phyloP scores from a whole-genome alignment of 2,888 invertebrate genomes.

The Tetranychus piercei region DNA sequence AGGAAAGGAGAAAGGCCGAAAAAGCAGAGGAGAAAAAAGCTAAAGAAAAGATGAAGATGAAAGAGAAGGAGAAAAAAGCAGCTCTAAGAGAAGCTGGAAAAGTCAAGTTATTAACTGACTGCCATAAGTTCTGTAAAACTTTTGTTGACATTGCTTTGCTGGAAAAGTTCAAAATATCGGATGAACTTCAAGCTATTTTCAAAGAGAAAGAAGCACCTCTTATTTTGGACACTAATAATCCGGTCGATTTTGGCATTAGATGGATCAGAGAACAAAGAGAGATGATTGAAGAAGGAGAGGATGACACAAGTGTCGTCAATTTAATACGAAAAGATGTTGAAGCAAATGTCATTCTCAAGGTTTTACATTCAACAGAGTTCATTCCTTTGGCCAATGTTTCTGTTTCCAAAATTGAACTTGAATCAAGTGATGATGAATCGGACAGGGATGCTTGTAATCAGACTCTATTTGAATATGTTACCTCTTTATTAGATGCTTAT shows the following conservation, averaged over 20 bases:
- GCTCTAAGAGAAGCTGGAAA: slow-evolving; percentile 3
- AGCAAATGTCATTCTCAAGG: neutral
- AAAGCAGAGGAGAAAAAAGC: neutral
- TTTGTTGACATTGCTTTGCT: neutral
- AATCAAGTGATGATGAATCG: neutral
- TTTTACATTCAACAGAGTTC: neutral
- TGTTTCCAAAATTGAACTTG: neutral
- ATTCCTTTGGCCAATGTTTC: neutral
- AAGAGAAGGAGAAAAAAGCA: neutral
- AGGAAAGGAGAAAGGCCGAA: neutral
- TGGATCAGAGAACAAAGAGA: neutral
- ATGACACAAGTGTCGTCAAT: neutral
- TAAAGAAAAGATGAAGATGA: neutral
- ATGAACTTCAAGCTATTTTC: neutral
- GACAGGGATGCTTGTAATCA: neutral
- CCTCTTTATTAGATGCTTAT: neutral
- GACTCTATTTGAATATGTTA: neutral
- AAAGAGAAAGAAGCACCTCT: neutral
- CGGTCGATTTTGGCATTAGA: neutral
- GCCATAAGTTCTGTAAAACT: slow-evolving; percentile 1
- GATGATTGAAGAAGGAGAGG: neutral
- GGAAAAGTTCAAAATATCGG: neutral
- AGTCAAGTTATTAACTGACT: neutral
- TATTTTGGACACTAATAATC: neutral
- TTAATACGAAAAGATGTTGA: neutral